phyloP scores from a whole-genome alignment of 2,113 vertebrate species.

The Saccopteryx bilineata region DNA sequence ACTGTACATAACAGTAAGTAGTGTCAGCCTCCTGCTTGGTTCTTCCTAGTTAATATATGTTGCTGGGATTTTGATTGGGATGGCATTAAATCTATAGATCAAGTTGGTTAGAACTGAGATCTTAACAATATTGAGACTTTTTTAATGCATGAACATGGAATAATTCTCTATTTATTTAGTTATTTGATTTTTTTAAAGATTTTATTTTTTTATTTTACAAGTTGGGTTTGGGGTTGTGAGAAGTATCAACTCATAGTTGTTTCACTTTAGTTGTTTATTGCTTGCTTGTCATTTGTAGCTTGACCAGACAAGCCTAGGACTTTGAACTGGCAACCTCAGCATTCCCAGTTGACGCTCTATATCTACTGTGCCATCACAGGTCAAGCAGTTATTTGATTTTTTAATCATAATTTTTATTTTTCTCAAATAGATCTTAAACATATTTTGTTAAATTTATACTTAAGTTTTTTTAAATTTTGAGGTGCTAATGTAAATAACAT shows the following conservation, averaged over 20 bases:
- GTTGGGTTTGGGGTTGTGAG: too few relatives aligned
- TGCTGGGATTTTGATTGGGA: background rate
- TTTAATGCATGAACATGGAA: background rate
- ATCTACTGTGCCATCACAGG: too few relatives aligned
- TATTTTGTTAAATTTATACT: background rate
- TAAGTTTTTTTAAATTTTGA: background rate
- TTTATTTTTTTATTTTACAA: background rate
- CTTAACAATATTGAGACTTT: background rate
- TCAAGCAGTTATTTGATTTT: background rate
- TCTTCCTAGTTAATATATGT: background rate
- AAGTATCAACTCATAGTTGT: too few relatives aligned
- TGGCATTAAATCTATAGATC: background rate
- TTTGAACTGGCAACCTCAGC: too few relatives aligned
- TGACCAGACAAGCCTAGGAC: too few relatives aligned
- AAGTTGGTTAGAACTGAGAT: background rate
- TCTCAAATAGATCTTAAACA: background rate
- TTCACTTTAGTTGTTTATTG: too few relatives aligned
- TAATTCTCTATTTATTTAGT: background rate
- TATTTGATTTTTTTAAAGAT: background rate
- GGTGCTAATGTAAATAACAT: background rate
- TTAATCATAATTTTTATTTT: background rate
- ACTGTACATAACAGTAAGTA: too few relatives aligned
- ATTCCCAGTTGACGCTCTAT: too few relatives aligned
- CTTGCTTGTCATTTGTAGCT: too few relatives aligned
- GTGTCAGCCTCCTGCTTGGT: background rate